phyloP scores from a whole-genome alignment of 2,113 vertebrate genomes.

The Catagonus wagneri region DNA sequence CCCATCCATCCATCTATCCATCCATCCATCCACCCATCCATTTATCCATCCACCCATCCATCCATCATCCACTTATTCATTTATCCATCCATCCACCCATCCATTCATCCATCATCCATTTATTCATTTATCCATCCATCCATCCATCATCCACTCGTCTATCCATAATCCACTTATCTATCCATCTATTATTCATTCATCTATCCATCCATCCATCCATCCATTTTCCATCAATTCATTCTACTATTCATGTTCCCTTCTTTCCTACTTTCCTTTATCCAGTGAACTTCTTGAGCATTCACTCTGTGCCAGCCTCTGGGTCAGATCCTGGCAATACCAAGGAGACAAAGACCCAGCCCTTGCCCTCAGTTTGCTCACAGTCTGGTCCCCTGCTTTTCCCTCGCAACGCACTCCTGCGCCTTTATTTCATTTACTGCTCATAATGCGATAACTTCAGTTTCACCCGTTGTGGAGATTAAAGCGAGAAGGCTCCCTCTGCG shows the following conservation, averaged over 20 bases:
- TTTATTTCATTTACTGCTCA: rapidly evolving
- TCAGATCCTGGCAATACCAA: not conserved
- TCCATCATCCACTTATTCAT: rapidly evolving
- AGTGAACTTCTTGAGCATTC: not conserved
- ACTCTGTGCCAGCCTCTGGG: not conserved
- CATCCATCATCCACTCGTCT: not conserved
- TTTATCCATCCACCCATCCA: not conserved
- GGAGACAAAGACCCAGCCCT: not conserved
- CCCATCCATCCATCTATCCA: rapidly evolving
- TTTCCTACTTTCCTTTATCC: not conserved
- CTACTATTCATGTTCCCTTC: not conserved
- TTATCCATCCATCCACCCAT: not conserved
- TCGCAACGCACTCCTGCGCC: rapidly evolving
- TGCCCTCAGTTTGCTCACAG: too few relatives aligned
- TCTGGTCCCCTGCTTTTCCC: not conserved
- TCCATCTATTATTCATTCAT: too few relatives aligned
- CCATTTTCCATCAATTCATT: not conserved
- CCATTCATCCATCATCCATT: too few relatives aligned
- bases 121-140: not conserved
- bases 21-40: not conserved
- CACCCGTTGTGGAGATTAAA: rapidly evolving
- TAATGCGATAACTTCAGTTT: rapidly evolving
- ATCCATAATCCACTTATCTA: too few relatives aligned
- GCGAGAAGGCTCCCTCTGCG: not conserved
- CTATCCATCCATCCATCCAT: not conserved